phyloP scores from a whole-genome alignment of 92 coral and sea anemone species.

The Blastomussa wellsi region DNA sequence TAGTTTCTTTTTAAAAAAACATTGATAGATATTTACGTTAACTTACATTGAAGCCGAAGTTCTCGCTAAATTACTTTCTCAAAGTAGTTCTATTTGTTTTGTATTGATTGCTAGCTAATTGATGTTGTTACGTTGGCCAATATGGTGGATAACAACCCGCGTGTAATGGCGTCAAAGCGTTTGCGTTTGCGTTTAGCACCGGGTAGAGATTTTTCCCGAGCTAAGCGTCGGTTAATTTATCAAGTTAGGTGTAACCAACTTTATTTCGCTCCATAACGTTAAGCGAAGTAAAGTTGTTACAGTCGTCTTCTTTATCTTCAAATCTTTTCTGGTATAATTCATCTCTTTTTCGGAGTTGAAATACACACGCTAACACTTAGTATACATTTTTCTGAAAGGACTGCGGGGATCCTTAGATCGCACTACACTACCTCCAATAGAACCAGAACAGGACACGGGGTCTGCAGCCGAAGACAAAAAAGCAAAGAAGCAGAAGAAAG shows the following conservation, averaged over 20 bases:
- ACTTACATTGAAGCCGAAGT: background rate
- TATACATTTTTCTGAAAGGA: background rate
- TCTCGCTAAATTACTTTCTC: background rate
- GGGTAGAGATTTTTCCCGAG: background rate
- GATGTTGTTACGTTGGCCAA: background rate
- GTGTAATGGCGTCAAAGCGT: background rate
- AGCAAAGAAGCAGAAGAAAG: conserved; percentile 34
- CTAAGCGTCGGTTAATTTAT: background rate
- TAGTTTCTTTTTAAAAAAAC: no score
- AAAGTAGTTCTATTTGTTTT: background rate
- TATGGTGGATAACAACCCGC: background rate
- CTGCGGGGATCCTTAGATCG: background rate
- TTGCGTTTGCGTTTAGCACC: background rate
- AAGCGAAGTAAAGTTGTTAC: no score
- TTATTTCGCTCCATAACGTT: no score
- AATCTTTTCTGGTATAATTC: no score
- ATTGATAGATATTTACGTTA: no score
- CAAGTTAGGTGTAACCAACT: no score
- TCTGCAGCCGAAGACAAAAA: background rate
- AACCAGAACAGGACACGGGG: background rate
- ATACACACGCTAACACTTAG: background rate
- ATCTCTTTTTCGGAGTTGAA: no score
- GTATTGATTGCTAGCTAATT: background rate
- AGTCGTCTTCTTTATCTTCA: no score
- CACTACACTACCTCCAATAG: background rate